Conservation (phyloP, 2,797 vertebrate species). For the Poecilia gillii region DNA sequence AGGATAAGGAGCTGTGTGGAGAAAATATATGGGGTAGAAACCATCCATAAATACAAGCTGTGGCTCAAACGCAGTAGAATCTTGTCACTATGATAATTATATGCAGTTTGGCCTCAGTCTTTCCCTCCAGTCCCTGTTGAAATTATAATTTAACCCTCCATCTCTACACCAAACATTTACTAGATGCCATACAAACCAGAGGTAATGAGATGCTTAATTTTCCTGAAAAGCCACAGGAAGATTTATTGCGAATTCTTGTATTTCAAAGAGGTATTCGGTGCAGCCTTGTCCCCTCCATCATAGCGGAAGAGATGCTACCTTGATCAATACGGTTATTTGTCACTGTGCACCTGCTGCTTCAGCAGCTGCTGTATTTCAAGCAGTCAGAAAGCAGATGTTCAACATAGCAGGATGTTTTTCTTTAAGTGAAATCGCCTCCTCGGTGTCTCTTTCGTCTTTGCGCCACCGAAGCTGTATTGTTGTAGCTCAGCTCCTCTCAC, state of each 20-base stretch:
- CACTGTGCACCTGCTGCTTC: conserved; percentile 56
- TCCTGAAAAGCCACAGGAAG: conserved; percentile 67
- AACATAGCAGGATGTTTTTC: conserved; percentile 37
- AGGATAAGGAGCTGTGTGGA: conserved; percentile 36
- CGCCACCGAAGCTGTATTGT: conserved; percentile 33
- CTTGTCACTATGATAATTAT: conserved; percentile 53
- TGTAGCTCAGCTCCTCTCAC: conserved; percentile 37
- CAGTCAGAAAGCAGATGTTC: conserved; percentile 45
- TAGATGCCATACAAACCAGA: conserved; percentile 47
- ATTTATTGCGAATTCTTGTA: conserved; percentile 71
- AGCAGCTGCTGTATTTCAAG: conserved; percentile 57
- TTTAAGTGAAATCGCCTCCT: conserved; percentile 44
- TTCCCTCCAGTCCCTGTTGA: conserved; percentile 43
- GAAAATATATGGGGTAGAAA: neutral
- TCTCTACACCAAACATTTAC: conserved; percentile 16
- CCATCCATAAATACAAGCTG: neutral
- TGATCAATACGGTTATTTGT: conserved; percentile 68
- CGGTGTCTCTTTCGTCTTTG: conserved; percentile 22
- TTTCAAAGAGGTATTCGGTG: conserved; percentile 56
- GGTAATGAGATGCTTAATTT: conserved; percentile 80
- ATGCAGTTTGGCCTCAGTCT: conserved; percentile 51
- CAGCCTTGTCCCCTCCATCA: conserved; percentile 32
- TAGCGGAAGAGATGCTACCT: conserved; percentile 40
- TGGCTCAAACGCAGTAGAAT: conserved; percentile 29
- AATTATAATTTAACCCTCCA: conserved; percentile 62